Evolutionary conservation across 2,888 invertebrate species (phyloP).

Genomic region (Copidosoma aretas): DNA sequence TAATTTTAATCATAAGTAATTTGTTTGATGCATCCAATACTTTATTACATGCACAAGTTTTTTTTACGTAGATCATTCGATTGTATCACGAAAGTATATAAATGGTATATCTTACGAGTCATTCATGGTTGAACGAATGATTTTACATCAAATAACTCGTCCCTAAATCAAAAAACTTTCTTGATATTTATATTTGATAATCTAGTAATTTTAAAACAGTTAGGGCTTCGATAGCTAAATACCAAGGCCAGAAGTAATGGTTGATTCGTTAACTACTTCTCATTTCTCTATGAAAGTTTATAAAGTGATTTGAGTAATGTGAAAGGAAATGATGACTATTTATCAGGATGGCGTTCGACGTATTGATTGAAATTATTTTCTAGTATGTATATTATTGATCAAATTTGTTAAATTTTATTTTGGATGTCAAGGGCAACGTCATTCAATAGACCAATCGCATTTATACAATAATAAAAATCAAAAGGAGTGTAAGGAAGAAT

Average conservation of each 20-base stretch:
- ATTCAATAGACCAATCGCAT: conserved; percentile 13
- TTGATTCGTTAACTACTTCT: too few species aligned
- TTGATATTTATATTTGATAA: neutral
- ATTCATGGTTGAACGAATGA: conserved; percentile 7
- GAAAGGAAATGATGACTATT: too few species aligned
- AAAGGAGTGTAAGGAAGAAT: neutral
- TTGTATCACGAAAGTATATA: conserved; percentile 15
- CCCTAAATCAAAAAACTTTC: neutral
- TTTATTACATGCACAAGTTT: conserved; percentile 26
- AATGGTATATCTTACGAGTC: conserved; percentile 9
- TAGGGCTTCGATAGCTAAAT: too few species aligned
- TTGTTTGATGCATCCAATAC: conserved; percentile 16
- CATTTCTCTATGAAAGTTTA: too few species aligned
- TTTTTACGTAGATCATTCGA: neutral
- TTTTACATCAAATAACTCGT: neutral
- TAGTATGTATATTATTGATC: conserved; percentile 22
- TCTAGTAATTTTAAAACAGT: neutral
- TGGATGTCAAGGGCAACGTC: conserved; percentile 16
- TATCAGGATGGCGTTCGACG: neutral
- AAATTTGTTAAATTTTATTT: conserved; percentile 25
- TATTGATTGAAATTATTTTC: conserved; percentile 22
- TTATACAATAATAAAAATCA: conserved; percentile 20
- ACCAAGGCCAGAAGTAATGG: too few species aligned
- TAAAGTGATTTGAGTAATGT: too few species aligned
- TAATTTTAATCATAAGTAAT: conserved; percentile 26